These are phyloP conservation scores for Hyperoplus lanceolatus DNA, from an alignment of 2,797 vertebrate genomes.

Conservation along the genomic window DNA sequence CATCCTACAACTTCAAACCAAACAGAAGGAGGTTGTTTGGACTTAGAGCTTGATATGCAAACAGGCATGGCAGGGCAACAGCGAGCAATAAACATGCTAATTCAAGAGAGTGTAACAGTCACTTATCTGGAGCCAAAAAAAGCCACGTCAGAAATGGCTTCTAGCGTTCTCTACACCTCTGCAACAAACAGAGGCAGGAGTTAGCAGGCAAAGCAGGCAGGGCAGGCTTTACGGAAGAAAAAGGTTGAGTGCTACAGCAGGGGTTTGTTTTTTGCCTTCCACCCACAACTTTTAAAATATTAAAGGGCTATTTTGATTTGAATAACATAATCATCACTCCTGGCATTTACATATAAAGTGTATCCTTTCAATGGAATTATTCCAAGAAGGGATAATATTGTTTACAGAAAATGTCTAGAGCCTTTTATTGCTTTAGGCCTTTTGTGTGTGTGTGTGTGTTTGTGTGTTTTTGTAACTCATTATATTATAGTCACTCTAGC, in stretches of 20 bases:
- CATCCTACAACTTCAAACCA: constrained; percentile 73
- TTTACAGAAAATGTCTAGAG: constrained; percentile 61
- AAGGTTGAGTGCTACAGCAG: constrained; percentile 40
- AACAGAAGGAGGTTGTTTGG: constrained; percentile 62
- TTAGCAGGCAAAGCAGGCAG: constrained; percentile 43
- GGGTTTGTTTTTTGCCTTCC: constrained; percentile 65
- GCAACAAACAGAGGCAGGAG: constrained; percentile 55
- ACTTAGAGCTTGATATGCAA: constrained; percentile 83
- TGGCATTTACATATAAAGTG: constrained; percentile 82
- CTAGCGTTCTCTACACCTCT: constrained; percentile 61
- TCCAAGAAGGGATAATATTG: constrained; percentile 73
- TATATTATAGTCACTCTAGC: constrained; percentile 38
- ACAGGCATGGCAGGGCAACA: constrained; percentile 77
- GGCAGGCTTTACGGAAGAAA: constrained; percentile 6
- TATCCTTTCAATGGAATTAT: constrained; percentile 75
- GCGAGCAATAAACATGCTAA: constrained; percentile 88
- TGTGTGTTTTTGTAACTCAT: constrained; percentile 29
- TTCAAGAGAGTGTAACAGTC: constrained; percentile 78
- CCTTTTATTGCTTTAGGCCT: constrained; percentile 55
- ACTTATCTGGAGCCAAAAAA: constrained; percentile 77
- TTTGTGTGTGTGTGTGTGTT: constrained; percentile 13
- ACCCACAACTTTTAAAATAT: constrained; percentile 79
- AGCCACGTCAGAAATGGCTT: constrained; percentile 67
- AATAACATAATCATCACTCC: constrained; percentile 79
- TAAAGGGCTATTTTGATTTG: constrained; percentile 79